phyloP scores from a whole-genome alignment of 2,113 vertebrate genomes.

The Nothocercus julius region DNA sequence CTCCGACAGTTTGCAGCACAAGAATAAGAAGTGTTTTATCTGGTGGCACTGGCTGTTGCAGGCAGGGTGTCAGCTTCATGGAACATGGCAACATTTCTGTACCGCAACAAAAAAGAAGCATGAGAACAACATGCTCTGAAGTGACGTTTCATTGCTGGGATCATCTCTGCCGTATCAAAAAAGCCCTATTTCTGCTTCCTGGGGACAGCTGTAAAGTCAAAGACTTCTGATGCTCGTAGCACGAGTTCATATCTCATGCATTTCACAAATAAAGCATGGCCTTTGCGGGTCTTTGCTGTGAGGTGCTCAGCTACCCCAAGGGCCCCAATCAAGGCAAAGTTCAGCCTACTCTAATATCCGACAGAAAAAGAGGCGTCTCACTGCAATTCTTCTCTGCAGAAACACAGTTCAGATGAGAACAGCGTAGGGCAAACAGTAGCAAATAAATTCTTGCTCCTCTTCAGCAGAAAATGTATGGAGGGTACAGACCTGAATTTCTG shows the following conservation, averaged over 20 bases:
- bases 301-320: neutral
- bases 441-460: slow-evolving; percentile 9
- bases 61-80: neutral
- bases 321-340: neutral
- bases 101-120: neutral
- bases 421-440: neutral
- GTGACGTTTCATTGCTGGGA: slow-evolving; percentile 6
- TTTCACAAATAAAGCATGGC: neutral
- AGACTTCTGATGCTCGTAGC: neutral
- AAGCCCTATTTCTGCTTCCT: neutral
- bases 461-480: slow-evolving; percentile 5
- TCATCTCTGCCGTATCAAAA: neutral
- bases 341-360: neutral
- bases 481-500: neutral
- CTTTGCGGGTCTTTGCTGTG: neutral
- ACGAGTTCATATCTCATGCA: neutral
- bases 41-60: neutral
- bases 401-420: neutral
- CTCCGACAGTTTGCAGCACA: neutral
- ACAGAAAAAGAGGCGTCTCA: neutral
- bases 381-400: neutral
- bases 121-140: neutral
- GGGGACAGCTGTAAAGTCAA: neutral
- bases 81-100: neutral
- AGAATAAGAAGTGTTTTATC: neutral